Evolutionary conservation across 2,113 vertebrate species (phyloP).

Genomic region (Poeciliopsis retropinna): DNA sequence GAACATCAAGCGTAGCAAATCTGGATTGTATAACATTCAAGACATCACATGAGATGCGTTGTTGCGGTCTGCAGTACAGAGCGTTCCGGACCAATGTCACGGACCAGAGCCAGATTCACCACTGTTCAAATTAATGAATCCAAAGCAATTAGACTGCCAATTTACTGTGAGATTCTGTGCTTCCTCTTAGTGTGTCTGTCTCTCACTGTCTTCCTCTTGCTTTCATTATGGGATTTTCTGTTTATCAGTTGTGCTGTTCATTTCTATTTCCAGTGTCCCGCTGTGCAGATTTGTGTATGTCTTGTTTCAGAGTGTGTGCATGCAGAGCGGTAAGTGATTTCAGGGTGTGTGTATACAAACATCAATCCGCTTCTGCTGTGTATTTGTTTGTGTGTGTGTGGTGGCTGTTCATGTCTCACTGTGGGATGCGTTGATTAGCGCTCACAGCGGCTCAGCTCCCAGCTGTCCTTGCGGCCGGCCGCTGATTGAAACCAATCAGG

Average conservation of each 20-base stretch:
- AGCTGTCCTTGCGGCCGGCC: constrained; percentile 76
- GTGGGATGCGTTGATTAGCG: constrained; percentile 79
- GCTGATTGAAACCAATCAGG: constrained; percentile 83
- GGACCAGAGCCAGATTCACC: constrained; percentile 61
- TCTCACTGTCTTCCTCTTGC: constrained; percentile 16
- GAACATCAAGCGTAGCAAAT: constrained; percentile 51
- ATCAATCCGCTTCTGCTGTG: constrained; percentile 38
- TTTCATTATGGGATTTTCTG: constrained; percentile 66
- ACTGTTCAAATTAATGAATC: constrained; percentile 66
- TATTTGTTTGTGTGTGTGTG: constrained; percentile 34
- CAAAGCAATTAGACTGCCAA: constrained; percentile 71
- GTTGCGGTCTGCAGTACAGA: constrained; percentile 44
- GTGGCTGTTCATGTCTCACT: constrained; percentile 77
- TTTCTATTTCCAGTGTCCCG: constrained; percentile 67
- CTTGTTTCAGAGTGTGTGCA: constrained; percentile 47
- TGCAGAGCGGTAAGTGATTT: constrained; percentile 59
- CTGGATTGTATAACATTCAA: constrained; percentile 52
- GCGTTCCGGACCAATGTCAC: constrained; percentile 67
- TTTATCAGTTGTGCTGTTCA: constrained; percentile 71
- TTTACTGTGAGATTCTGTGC: constrained; percentile 53
- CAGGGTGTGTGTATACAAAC: constrained; percentile 50
- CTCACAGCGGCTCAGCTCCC: constrained; percentile 75
- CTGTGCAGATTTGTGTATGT: constrained; percentile 63
- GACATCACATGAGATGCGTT: constrained; percentile 44
- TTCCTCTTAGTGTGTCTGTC: constrained; percentile 15